A percentile compares a stretch with the other conserved stretches of the same genome.
Conservation (phyloP, 2,888 invertebrate genomes). For the Julus scandinavius region DNA sequence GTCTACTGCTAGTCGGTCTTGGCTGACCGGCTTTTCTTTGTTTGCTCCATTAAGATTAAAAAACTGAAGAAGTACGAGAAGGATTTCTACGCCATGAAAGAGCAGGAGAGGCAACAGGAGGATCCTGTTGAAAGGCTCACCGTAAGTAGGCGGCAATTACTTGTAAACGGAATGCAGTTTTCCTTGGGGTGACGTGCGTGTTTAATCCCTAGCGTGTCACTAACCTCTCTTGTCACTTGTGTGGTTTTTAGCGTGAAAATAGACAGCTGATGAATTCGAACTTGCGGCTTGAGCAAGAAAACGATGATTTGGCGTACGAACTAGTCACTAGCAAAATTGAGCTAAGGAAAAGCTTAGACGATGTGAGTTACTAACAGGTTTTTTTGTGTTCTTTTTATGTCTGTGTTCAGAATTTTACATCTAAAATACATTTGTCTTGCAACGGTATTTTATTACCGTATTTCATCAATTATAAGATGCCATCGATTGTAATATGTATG, state of each 20-base stretch:
- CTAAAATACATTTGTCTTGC: no score
- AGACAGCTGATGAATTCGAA: constrained; percentile 68
- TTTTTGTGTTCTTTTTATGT: no score
- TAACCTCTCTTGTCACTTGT: constrained; percentile 27
- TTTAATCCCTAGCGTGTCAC: not conserved
- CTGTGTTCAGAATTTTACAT: no score
- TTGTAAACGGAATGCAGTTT: not conserved
- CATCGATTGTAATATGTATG: no score
- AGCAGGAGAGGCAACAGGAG: constrained; percentile 66
- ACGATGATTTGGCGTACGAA: constrained; percentile 72
- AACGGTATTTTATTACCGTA: no score
- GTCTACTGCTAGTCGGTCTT: not conserved
- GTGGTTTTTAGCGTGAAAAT: constrained; percentile 65
- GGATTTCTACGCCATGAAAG: constrained; percentile 84
- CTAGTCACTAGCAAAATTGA: constrained; percentile 71
- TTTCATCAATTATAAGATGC: no score
- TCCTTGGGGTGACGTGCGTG: not conserved
- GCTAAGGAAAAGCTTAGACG: constrained; percentile 66
- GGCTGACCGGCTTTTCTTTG: not conserved
- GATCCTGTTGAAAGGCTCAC: constrained; percentile 69
- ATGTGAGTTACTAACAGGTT: constrained; percentile 48
- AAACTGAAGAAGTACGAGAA: constrained; percentile 94
- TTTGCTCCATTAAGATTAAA: constrained; percentile 68
- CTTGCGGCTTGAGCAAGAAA: constrained; percentile 72
- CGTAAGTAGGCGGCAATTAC: constrained; percentile 61